phyloP scores from a whole-genome alignment of 1,140 invertebrate species.

The Thalassaphorura encarpata region DNA sequence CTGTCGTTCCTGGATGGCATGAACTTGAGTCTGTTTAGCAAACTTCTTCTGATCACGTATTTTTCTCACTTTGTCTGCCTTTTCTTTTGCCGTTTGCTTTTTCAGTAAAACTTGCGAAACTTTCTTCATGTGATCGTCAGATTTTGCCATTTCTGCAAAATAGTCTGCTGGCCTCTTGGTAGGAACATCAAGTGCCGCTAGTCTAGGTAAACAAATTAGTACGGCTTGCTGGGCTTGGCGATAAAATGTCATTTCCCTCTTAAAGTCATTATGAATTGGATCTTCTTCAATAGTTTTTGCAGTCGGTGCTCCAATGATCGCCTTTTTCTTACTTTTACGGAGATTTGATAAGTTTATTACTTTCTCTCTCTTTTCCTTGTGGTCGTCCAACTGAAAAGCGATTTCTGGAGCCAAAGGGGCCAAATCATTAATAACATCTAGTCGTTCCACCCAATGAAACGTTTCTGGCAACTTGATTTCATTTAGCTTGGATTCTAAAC shows the following conservation, averaged over 20 bases:
- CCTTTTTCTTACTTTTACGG: conserved; percentile 41
- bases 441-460: conserved; percentile 71
- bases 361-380: conserved; percentile 25
- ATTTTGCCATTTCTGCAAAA: conserved; percentile 98
- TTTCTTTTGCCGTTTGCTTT: conserved; percentile 70
- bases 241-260: conserved; percentile 81
- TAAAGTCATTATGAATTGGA: conserved; percentile 84
- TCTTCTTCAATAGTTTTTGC: conserved; percentile 52
- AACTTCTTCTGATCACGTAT: conserved; percentile 83
- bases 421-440: conserved; percentile 63
- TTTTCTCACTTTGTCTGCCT: conserved; percentile 79
- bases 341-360: conserved; percentile 41
- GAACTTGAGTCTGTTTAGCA: conserved; percentile 77
- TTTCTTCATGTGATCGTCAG: conserved; percentile 96
- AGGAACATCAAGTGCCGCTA: conserved; percentile 62
- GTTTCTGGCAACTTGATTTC: conserved; percentile 52
- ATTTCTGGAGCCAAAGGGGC: conserved; percentile 73
- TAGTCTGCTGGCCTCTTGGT: conserved; percentile 89
- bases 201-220: conserved; percentile 58
- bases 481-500: conserved; percentile 57
- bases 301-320: conserved; percentile 53
- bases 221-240: conserved; percentile 83
- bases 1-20: conserved; percentile 66
- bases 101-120: conserved; percentile 54
- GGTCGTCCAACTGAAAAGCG: conserved; percentile 47